Evolutionary conservation across 1,140 invertebrate species (phyloP).

Genomic region (Orchesella cincta): DNA sequence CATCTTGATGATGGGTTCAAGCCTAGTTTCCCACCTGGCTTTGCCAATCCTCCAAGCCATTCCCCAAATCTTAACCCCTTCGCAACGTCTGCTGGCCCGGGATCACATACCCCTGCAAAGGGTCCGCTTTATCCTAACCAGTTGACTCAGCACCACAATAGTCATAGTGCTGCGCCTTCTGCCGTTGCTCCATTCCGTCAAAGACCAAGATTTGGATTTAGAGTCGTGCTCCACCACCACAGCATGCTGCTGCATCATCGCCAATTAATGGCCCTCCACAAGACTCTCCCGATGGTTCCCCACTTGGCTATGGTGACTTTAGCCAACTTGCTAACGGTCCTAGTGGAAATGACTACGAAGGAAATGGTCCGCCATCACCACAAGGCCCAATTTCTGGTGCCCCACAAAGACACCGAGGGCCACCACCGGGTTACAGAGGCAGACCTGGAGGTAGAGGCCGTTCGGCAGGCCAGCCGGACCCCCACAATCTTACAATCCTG

Average conservation of each 20-base stretch:
- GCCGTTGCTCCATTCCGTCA: too few species aligned
- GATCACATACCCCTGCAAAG: not conserved
- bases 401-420: constrained; percentile 7
- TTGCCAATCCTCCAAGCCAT: constrained; percentile 22
- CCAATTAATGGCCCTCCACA: constrained; percentile 6
- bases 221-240: not conserved
- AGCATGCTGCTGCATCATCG: not conserved
- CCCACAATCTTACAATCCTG: not conserved
- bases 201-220: too few species aligned
- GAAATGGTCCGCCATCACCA: too few species aligned
- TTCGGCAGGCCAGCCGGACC: constrained; percentile 31
- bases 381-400: too few species aligned
- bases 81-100: constrained; percentile 1
- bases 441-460: too few species aligned
- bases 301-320: not conserved
- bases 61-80: constrained; percentile 24
- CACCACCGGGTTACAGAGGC: too few species aligned
- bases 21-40: constrained; percentile 23
- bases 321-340: not conserved
- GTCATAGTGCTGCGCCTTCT: too few species aligned
- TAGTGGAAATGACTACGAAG: not conserved
- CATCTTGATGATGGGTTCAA: constrained; percentile 14
- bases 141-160: constrained; percentile 2
- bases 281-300: not conserved
- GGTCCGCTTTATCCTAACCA: constrained; percentile 17